Evolutionary conservation across 2,888 invertebrate species (phyloP).

Genomic region (Parasteatoda lunata): DNA sequence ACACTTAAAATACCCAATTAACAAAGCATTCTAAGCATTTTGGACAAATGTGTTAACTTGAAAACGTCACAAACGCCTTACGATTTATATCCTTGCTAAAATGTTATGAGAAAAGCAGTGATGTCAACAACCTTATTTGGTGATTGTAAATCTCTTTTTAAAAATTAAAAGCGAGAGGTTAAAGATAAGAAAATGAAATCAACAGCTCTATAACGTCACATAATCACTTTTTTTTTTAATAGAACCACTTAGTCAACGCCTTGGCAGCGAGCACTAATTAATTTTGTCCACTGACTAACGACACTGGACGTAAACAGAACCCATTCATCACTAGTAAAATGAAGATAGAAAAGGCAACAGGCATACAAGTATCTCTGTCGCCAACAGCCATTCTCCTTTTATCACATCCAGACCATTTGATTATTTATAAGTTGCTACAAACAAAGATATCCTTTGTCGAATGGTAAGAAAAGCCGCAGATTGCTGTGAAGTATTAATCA

Average conservation of each 20-base stretch:
- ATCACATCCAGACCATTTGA: slow-evolving; percentile 28
- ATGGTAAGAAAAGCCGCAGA: slow-evolving; percentile 9
- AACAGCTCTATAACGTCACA: slow-evolving; percentile 21
- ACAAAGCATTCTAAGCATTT: too few relatives aligned
- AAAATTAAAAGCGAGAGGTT: slow-evolving; percentile 4
- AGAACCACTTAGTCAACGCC: slow-evolving; percentile 62
- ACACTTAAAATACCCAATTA: too few relatives aligned
- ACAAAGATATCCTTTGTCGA: slow-evolving; percentile 43
- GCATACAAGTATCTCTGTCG: slow-evolving; percentile 60
- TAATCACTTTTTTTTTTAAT: slow-evolving; percentile 50
- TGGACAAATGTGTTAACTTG: too few relatives aligned
- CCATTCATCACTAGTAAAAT: slow-evolving; percentile 53
- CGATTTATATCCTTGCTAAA: too few relatives aligned
- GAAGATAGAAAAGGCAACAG: background rate
- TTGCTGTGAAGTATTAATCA: slow-evolving; percentile 9
- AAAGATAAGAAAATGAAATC: background rate
- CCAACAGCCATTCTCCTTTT: slow-evolving; percentile 40
- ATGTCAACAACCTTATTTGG: slow-evolving; percentile 36
- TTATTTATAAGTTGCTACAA: slow-evolving; percentile 44
- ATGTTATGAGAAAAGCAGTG: background rate
- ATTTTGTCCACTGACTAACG: slow-evolving; percentile 28
- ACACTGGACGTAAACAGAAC: slow-evolving; percentile 37
- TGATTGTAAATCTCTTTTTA: background rate
- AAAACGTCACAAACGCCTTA: too few relatives aligned
- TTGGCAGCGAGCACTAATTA: slow-evolving; percentile 56